Evolutionary conservation across 1,140 invertebrate species (phyloP).

Genomic region (Eupeodes corollae): DNA sequence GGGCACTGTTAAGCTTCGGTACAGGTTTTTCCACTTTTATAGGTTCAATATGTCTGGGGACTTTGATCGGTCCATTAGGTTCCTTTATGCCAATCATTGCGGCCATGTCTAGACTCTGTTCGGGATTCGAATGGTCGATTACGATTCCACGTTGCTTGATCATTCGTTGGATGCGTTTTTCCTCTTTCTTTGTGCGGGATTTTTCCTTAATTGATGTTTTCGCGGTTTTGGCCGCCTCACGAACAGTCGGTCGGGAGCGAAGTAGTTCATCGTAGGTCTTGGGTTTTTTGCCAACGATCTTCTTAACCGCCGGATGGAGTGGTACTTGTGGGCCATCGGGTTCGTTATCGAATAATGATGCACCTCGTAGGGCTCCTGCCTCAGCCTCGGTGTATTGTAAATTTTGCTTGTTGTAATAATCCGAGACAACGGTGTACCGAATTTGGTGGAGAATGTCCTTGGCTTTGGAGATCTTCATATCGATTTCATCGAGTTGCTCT

Average conservation of each 20-base stretch:
- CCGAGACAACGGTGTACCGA: slow-evolving; percentile 52
- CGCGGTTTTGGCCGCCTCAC: slow-evolving; percentile 38
- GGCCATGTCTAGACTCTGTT: background rate
- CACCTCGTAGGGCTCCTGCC: slow-evolving; percentile 36
- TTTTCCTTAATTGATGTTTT: slow-evolving; percentile 33
- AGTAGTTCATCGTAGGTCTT: slow-evolving; percentile 38
- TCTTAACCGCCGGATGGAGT: slow-evolving; percentile 62
- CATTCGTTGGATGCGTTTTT: slow-evolving; percentile 15
- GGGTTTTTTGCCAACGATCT: slow-evolving; percentile 48
- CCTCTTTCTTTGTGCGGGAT: slow-evolving; percentile 13
- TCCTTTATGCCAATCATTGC: background rate
- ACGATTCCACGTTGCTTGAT: slow-evolving; percentile 26
- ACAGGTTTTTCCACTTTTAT: slow-evolving; percentile 9
- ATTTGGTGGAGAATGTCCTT: slow-evolving; percentile 57
- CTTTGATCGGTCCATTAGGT: slow-evolving; percentile 21
- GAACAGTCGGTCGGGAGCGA: slow-evolving; percentile 28
- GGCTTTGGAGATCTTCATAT: slow-evolving; percentile 48
- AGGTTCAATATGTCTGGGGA: slow-evolving; percentile 33
- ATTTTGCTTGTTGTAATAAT: slow-evolving; percentile 56
- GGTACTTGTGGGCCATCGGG: slow-evolving; percentile 40
- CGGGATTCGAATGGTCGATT: slow-evolving; percentile 22
- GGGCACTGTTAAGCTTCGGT: slow-evolving; percentile 16
- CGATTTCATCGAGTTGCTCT: slow-evolving; percentile 43
- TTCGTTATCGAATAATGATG: slow-evolving; percentile 14
- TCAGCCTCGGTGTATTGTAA: slow-evolving; percentile 40